Base-by-base conservation (phyloP, 2,888 invertebrate genomes). In the Ichneumoninae sp. region DNA sequence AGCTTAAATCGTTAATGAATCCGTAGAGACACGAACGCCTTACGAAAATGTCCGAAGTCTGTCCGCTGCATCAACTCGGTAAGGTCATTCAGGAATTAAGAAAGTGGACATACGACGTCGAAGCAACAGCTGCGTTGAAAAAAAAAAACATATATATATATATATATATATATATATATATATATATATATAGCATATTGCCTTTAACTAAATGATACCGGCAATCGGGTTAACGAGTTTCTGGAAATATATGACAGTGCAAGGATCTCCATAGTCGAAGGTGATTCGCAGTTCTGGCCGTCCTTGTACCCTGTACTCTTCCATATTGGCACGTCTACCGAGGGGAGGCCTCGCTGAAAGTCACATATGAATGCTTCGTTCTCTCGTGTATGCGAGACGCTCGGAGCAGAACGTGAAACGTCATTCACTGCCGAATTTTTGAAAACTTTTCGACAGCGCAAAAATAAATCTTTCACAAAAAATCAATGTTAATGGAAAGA, bases 291-390 rank as follows among this genome's bases (percentile, higher is more conserved):
- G 30, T 77, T 70, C 81, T 74, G 33, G 84, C 30, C 50, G 69
- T 83, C 83, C 83, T 83, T 77, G 83, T 60, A 54, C 73, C 60
- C 40, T 76, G 71, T 26, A 80, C 81, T 76, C 65, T 63, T 75
- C 74, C 40, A 60, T 63, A 60, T n/a, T 4, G 57, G 57, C 22
- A 7, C 40, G 57, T 36, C 60, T 26, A 47, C 60, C 73, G 73
- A 60, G 63, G 63, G 63, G 26, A 63, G 16, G 30, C 30, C 30
- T 60, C 30, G 30, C 16, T 13, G 33, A 33, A 6, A 33, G 30
- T 63, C 63, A 6, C 30, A 63, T 6, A 33, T 3, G 63, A 63
- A 33, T 4, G 30, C 30, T 26, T 33, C 63, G n/a, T 30, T 22
- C 54, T 57, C 57, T 26, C 26, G 57, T 4, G 26, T 57, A 13